Conservation (phyloP, 1,140 invertebrate species). For the Cecropterus lyciades region DNA sequence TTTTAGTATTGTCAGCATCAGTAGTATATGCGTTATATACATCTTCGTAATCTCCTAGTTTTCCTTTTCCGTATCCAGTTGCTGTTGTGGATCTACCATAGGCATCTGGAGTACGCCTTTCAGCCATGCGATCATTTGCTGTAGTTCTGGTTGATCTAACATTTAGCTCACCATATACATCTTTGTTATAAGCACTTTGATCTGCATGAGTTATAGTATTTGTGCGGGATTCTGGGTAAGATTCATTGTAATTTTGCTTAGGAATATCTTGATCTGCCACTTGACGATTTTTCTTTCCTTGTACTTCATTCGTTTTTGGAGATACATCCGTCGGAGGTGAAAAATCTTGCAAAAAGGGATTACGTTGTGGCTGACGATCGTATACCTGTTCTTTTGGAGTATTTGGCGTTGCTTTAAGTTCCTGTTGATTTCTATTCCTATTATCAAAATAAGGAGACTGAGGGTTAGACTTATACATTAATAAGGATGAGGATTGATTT, state of each 20-base stretch:
- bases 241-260: conserved; percentile 50
- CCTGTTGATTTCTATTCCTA: conserved; percentile 76
- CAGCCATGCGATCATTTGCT: conserved; percentile 78
- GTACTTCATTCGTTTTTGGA: conserved; percentile 42
- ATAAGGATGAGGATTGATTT: conserved; percentile 59
- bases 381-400: conserved; percentile 56
- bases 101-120: conserved; percentile 92
- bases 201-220: conserved; percentile 53
- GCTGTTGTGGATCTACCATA: conserved; percentile 89
- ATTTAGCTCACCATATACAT: conserved; percentile 71
- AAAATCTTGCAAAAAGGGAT: conserved; percentile 72
- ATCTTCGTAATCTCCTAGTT: conserved; percentile 91
- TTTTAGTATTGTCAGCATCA: conserved; percentile 65
- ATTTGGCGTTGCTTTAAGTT: conserved; percentile 43
- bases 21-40: conserved; percentile 85
- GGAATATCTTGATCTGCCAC: conserved; percentile 40
- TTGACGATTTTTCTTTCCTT: conserved; percentile 16
- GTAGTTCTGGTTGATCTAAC: conserved; percentile 47
- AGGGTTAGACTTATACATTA: conserved; percentile 63
- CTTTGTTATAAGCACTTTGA: conserved; percentile 52
- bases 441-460: conserved; percentile 79
- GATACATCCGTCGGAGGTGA: conserved; percentile 46
- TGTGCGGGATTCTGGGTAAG: conserved; percentile 53
- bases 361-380: conserved; percentile 60
- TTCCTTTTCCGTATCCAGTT: conserved; percentile 74